A percentile compares a stretch with the other conserved stretches of the same genome.
Evolutionary conservation across 2,113 vertebrate species (phyloP).

Genomic region (Callorhinus ursinus): DNA sequence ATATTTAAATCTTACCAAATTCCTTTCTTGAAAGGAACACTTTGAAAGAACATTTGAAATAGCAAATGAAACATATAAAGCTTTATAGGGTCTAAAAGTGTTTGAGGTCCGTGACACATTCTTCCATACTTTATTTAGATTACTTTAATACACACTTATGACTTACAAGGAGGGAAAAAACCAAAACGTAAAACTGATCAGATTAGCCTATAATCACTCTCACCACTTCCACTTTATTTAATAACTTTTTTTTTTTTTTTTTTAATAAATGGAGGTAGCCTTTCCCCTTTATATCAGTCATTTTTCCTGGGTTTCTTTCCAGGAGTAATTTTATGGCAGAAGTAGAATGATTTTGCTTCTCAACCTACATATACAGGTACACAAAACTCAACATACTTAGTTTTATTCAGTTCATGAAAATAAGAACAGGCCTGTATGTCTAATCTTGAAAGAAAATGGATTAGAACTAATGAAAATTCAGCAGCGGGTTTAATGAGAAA

Average conservation of each 20-base stretch:
- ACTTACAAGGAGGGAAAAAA: neutral
- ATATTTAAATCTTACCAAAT: neutral
- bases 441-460: slow-evolving; percentile 68
- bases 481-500: slow-evolving; percentile 67
- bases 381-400: neutral
- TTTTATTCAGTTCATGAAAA: slow-evolving; percentile 57
- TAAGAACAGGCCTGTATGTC: slow-evolving; percentile 36
- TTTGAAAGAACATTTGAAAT: neutral
- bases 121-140: neutral
- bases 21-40: neutral
- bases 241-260: neutral
- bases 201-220: neutral
- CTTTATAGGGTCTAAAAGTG: neutral
- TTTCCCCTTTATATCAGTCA: neutral
- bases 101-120: neutral
- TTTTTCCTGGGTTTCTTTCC: neutral
- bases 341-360: slow-evolving; percentile 43
- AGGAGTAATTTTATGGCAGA: neutral
- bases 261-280: neutral
- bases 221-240: neutral
- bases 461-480: slow-evolving; percentile 73
- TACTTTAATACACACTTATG: neutral
- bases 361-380: neutral
- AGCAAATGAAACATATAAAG: slow-evolving; percentile 9
- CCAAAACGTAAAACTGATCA: neutral